These are phyloP conservation scores for Calephelis nemesis DNA, from an alignment of 1,140 invertebrate species.

Conservation along the genomic window DNA sequence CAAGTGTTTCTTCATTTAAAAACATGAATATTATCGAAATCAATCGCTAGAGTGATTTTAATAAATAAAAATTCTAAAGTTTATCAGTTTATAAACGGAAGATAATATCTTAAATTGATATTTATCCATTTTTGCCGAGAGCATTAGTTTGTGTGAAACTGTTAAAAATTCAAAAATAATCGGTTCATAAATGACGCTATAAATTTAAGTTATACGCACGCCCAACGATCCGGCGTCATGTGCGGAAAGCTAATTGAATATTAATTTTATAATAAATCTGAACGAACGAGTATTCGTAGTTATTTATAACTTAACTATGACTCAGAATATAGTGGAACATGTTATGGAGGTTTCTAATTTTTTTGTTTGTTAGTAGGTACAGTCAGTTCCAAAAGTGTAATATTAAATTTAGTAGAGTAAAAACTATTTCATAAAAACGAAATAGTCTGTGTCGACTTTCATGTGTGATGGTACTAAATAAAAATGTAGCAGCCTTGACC, in stretches of 20 bases:
- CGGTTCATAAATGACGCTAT: constrained; percentile 71
- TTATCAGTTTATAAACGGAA: too few species aligned
- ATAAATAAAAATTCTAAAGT: too few species aligned
- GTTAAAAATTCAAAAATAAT: constrained; percentile 74
- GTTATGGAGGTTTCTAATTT: neutral
- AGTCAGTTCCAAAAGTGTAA: too few species aligned
- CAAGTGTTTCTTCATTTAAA: too few species aligned
- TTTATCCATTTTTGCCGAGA: constrained; percentile 30
- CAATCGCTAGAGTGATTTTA: too few species aligned
- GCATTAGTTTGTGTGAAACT: constrained; percentile 53
- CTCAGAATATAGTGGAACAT: constrained; percentile 1
- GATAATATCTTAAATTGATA: too few species aligned
- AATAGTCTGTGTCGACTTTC: too few species aligned
- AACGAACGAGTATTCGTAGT: constrained; percentile 24
- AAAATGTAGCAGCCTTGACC: too few species aligned
- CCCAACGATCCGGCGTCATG: constrained; percentile 63
- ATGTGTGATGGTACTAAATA: too few species aligned
- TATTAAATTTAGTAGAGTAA: too few species aligned
- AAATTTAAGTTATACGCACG: constrained; percentile 72
- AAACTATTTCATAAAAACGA: too few species aligned
- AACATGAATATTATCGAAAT: too few species aligned
- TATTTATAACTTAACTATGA: constrained; percentile 14
- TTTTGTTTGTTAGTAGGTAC: neutral
- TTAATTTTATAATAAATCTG: constrained; percentile 77
- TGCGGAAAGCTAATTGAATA: constrained; percentile 78